Base-by-base conservation (phyloP, 1,140 invertebrate genomes). In the Drosophila varians region DNA sequence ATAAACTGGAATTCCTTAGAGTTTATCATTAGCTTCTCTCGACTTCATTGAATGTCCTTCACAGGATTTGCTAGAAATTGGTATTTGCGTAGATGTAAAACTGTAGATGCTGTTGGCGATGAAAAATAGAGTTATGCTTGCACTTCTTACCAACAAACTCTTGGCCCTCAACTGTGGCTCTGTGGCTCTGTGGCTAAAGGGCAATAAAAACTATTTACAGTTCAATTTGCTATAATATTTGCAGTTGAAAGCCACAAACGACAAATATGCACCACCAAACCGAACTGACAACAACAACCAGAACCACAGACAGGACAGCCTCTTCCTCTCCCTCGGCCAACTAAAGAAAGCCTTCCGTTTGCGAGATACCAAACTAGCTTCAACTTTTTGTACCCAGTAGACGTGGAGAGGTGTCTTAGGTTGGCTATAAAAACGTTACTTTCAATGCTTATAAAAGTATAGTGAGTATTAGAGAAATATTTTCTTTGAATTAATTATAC, bases 181-280 rank as follows among this genome's bases (percentile, higher is more conserved):
- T 52, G 7, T 8, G 38, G 25, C 46, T 19, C 38, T 76, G 80
- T 36, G 80, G 70, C 73, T 61, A 61, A 64, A 65, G 66, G 80
- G 76, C 80, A 76, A 84, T 84, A 84, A 84, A 74, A 84, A 84
- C 80, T 84, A 84, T 84, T 84, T 84, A 87, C 80, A 86, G 82
- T 84, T 84, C 80, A 84, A 84, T 84, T 84, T 84, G 82, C 80
- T 80, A 84, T 84, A 86, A 80, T 84, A 84, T 84, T 84, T 84
- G 80, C 76, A 86, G 76, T 61, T 86, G 46, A 53, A 56, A 54
- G 65, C 80, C 80, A 34, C 80, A 84, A 86, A 76, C 80, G 80
- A 86, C 80, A 84, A 84, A 84, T 84, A 86, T 84, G 80, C 57
- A 76, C 36, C 77, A 71, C 56, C 49, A 69, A 47, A 60, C 58